Conservation (phyloP, 2,888 invertebrate species). For the Rhaphigaster nebulosa region DNA sequence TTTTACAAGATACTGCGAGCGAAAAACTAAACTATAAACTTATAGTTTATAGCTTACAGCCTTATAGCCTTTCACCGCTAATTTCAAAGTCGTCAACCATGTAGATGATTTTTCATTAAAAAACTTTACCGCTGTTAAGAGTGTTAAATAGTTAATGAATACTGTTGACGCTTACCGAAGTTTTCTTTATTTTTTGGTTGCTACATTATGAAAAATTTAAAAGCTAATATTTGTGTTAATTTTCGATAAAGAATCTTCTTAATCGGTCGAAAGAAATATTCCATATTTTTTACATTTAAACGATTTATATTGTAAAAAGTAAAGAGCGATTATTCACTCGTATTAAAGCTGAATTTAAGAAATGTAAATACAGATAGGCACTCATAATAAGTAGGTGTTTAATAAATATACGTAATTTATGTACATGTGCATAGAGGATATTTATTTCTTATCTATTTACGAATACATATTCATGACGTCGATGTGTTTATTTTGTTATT, state of each 20-base stretch:
- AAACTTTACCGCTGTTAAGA: background rate
- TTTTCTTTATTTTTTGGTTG: no score
- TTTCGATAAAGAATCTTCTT: background rate
- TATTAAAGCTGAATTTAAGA: background rate
- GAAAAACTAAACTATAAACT: no score
- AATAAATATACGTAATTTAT: background rate
- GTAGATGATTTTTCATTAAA: background rate
- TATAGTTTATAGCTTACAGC: no score
- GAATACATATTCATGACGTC: background rate
- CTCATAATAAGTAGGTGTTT: background rate
- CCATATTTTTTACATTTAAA: background rate
- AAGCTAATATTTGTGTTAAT: background rate
- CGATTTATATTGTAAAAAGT: background rate
- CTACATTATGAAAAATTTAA: no score
- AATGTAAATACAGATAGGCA: background rate
- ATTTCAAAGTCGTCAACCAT: background rate
- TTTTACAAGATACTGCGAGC: no score
- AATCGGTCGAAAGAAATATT: background rate
- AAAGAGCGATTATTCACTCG: background rate
- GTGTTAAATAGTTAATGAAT: no score
- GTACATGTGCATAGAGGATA: no score
- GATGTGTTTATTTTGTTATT: background rate
- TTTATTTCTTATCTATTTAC: no score
- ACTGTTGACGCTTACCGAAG: background rate
- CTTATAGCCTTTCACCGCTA: no score